phyloP scores from a whole-genome alignment of 2,888 invertebrate species.

The Melikaiella ostensackeni region DNA sequence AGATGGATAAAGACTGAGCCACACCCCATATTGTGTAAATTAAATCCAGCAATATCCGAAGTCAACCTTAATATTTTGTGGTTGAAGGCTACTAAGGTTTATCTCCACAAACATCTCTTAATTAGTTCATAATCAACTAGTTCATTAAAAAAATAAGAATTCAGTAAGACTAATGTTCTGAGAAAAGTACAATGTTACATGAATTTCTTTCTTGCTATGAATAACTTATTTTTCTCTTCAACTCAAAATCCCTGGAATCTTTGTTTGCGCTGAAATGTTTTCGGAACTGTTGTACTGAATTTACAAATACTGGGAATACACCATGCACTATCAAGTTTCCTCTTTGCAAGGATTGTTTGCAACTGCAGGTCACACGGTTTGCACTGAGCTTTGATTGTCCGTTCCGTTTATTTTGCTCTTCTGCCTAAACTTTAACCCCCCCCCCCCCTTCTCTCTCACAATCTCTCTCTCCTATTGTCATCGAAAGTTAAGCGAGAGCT shows the following conservation, averaged over 20 bases:
- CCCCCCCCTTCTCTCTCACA: neutral
- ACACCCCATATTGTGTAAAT: neutral
- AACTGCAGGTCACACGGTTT: neutral
- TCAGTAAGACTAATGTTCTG: too few relatives aligned
- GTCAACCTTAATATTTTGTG: neutral
- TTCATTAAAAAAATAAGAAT: too few relatives aligned
- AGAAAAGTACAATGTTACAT: too few relatives aligned
- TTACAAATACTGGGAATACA: slow-evolving; percentile 4
- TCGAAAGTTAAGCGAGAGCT: slow-evolving; percentile 33
- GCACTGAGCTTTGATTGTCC: slow-evolving; percentile 19
- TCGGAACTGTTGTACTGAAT: neutral
- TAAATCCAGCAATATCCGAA: neutral
- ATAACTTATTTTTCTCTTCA: neutral
- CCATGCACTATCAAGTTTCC: slow-evolving; percentile 3
- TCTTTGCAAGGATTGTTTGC: slow-evolving; percentile 20
- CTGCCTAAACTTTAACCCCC: neutral
- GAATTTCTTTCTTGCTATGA: too few relatives aligned
- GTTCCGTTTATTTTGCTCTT: slow-evolving; percentile 22
- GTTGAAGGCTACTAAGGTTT: neutral
- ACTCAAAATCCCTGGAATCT: neutral
- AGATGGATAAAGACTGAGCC: neutral
- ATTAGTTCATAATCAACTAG: neutral
- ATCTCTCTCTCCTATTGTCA: slow-evolving; percentile 32
- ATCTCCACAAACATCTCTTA: neutral
- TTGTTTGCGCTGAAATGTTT: neutral